These are phyloP conservation scores for Drosophila serrata DNA, from an alignment of 1,140 invertebrate species.

Conservation along the genomic window DNA sequence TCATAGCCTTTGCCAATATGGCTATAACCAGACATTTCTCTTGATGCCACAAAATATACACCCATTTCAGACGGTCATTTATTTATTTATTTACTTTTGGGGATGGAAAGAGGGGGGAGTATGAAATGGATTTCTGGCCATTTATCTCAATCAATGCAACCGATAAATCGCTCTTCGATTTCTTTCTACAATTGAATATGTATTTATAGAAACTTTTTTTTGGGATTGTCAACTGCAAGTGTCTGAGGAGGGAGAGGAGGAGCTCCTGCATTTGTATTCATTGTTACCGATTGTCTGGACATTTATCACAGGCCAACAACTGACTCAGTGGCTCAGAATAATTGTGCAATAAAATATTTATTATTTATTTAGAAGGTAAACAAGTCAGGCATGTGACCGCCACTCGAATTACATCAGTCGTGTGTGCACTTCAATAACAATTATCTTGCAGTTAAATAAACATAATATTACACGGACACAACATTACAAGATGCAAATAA, in stretches of 20 bases:
- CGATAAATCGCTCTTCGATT: conserved; percentile 13
- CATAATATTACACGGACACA: not conserved
- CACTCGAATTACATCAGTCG: not conserved
- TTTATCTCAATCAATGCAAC: conserved; percentile 30
- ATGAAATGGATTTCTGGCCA: not conserved
- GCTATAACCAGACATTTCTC: conserved; percentile 62
- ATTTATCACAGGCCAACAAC: conserved; percentile 42
- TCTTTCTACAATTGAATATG: conserved; percentile 1
- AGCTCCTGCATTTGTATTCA: not conserved
- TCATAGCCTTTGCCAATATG: conserved; percentile 58
- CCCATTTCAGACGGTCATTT: conserved; percentile 19
- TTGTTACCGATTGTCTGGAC: not conserved
- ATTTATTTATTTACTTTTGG: conserved; percentile 32
- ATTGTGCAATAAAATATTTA: conserved; percentile 29
- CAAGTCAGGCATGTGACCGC: not conserved
- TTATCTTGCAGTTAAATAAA: conserved; percentile 8
- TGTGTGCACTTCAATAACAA: conserved; percentile 5
- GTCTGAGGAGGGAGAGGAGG: too few species aligned
- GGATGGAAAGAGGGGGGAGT: not conserved
- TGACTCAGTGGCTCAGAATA: conserved; percentile 28
- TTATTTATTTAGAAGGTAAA: conserved; percentile 21
- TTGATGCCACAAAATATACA: conserved; percentile 22
- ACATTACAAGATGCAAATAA: too few species aligned
- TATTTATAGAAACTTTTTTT: not conserved
- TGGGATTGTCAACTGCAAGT: conserved; percentile 7